Base-by-base conservation (phyloP, 1,140 invertebrate species). In the Drosophila leontia region DNA sequence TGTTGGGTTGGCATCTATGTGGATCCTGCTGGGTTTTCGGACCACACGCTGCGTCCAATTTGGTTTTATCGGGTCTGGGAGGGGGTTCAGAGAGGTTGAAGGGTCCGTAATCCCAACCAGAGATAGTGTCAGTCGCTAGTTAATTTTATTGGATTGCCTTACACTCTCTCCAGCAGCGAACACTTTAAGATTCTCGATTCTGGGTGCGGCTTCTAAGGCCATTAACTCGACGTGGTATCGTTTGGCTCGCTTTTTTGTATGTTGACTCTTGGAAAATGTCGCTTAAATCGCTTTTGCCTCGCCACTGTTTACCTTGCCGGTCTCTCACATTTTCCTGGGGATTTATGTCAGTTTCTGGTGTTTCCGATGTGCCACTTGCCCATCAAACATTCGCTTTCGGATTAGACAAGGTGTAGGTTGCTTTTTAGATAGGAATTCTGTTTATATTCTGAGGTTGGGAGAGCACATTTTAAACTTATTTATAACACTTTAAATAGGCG, bases 81-180 rank as follows among this genome's bases (percentile, higher is more conserved):
- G 41, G 12, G 37, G 23, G n/a, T 26, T 34, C 11, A 1, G 37
- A 3, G 13, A 9, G 19, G 53, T 56, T 4, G 19, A 26, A 26
- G 35, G 19, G 53, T 56, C 19, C 5, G 53, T 41, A 56, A 39
- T 56, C 53, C 53, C 53, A 26, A 26, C 34, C 29, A 69, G 44
- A 39, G 55, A 87, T 75, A 87, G 80, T 87, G 71, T 62, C 77
- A 67, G 80, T 42, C 60, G 62, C 45, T 68, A 70, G 84, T 87
- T 88, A 78, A 83, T 88, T 87, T 87, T 77, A 87, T 88, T 79
- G 67, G 58, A 80, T 88, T 88, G 77, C 75, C 76, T 78, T 80
- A 87, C 83, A 87, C 84, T 80, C 64, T 83, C 50, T 88, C 84
- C 84, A 75, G 84, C 80, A 29, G 84, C 44, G 83, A 71, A 75